Conservation (phyloP, 2,113 vertebrate species). For the Corvus cornix region DNA sequence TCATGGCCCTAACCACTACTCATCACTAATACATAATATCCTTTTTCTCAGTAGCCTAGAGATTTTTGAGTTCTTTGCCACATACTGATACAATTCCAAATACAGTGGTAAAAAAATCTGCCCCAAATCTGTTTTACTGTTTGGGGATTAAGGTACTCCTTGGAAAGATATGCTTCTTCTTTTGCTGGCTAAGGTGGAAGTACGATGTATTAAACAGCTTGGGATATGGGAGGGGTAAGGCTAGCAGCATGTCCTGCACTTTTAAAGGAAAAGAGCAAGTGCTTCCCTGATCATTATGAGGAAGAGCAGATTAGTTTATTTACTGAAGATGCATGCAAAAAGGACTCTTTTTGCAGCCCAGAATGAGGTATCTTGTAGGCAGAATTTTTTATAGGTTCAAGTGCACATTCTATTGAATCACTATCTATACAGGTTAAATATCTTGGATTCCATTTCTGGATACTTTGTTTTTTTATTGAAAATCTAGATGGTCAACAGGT, state of each 20-base stretch:
- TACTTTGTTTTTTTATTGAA: neutral
- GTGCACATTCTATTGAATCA: neutral
- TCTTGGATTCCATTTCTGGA: neutral
- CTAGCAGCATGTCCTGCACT: neutral
- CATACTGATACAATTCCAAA: neutral
- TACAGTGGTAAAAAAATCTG: neutral
- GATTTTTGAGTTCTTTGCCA: neutral
- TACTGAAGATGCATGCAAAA: neutral
- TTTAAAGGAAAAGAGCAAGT: neutral
- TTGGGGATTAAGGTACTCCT: neutral
- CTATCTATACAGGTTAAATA: neutral
- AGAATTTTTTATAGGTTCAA: neutral
- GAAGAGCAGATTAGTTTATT: neutral
- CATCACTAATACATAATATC: neutral
- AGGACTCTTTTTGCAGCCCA: neutral
- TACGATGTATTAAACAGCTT: neutral
- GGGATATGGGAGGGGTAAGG: neutral
- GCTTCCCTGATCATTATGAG: neutral
- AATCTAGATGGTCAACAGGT: neutral
- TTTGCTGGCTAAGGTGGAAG: neutral
- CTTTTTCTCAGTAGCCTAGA: neutral
- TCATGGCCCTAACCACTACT: neutral
- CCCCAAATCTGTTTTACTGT: neutral
- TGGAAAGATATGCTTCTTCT: neutral
- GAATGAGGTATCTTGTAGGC: neutral